Evolutionary conservation across 2,888 invertebrate species (phyloP).

Genomic region (Xanthia togata): DNA sequence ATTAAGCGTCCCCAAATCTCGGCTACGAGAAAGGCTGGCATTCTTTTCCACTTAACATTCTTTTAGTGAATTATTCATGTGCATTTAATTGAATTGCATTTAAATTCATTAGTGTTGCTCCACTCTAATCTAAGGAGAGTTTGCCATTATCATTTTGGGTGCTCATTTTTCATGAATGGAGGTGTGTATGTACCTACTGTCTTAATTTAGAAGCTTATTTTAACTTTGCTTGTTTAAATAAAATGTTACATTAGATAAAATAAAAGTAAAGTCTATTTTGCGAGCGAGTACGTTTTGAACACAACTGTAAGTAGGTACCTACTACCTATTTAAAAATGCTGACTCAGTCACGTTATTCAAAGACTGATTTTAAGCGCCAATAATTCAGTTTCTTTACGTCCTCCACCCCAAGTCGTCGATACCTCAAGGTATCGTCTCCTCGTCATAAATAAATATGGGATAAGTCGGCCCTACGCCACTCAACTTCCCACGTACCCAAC

Average conservation of each 20-base stretch:
- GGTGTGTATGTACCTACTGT: conserved; percentile 29
- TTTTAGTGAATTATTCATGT: conserved; percentile 87
- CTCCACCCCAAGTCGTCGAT: no score
- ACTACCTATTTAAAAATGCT: background rate
- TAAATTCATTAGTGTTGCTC: conserved; percentile 84
- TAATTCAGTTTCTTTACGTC: conserved; percentile 34
- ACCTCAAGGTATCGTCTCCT: conserved; percentile 33
- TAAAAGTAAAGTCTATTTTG: background rate
- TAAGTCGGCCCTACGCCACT: conserved; percentile 33
- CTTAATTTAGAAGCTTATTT: conserved; percentile 38
- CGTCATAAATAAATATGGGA: conserved; percentile 56
- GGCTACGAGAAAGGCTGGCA: conserved; percentile 77
- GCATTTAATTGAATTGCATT: conserved; percentile 88
- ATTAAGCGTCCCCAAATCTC: conserved; percentile 81
- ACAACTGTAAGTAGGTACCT: background rate
- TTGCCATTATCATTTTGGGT: conserved; percentile 66
- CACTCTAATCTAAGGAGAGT: conserved; percentile 67
- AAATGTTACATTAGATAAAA: background rate
- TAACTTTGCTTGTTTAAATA: conserved; percentile 10
- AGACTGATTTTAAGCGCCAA: conserved; percentile 5
- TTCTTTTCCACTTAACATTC: conserved; percentile 85
- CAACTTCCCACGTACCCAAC: conserved; percentile 37
- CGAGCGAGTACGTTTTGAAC: background rate
- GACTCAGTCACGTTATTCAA: background rate
- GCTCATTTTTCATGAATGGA: conserved; percentile 63